Percentiles rank a stretch among this genome's conserved stretches.
Conservation (phyloP, 2,113 vertebrate genomes). For the Clarias batrachus region DNA sequence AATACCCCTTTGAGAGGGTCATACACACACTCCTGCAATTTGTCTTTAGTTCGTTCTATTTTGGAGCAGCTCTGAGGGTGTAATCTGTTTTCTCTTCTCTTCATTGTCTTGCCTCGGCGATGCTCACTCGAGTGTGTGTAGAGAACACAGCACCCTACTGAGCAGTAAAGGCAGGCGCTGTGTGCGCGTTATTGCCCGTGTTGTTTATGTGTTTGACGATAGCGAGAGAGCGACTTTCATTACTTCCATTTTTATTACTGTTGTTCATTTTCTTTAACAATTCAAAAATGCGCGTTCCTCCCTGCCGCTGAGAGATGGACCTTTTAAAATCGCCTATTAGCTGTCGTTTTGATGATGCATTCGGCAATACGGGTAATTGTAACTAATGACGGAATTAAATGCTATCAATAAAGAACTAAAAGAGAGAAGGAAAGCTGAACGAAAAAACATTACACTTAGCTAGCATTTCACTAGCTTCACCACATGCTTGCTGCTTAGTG, state of each 20-base stretch:
- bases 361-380: background rate
- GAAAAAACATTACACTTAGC: slow-evolving; percentile 26
- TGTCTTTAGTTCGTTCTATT: slow-evolving; percentile 26
- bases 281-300: background rate
- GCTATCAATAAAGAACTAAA: slow-evolving; percentile 38
- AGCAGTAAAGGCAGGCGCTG: slow-evolving; percentile 48
- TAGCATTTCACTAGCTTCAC: background rate
- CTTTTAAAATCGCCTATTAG: slow-evolving; percentile 6
- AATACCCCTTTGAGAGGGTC: background rate
- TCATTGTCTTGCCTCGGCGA: slow-evolving; percentile 40
- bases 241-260: slow-evolving; percentile 41
- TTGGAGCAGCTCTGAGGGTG: slow-evolving; percentile 22
- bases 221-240: slow-evolving; percentile 31
- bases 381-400: slow-evolving; percentile 2
- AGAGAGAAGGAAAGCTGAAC: slow-evolving; percentile 48
- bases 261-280: slow-evolving; percentile 12
- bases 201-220: slow-evolving; percentile 38
- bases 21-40: background rate
- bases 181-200: slow-evolving; percentile 54
- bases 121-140: slow-evolving; percentile 40
- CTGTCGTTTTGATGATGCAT: background rate
- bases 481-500: slow-evolving; percentile 18
- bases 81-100: slow-evolving; percentile 32
- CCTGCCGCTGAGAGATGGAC: slow-evolving; percentile 2
- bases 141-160: slow-evolving; percentile 58